Conservation (phyloP, 2,888 invertebrate genomes). For the Agonopterix alstromeriana region DNA sequence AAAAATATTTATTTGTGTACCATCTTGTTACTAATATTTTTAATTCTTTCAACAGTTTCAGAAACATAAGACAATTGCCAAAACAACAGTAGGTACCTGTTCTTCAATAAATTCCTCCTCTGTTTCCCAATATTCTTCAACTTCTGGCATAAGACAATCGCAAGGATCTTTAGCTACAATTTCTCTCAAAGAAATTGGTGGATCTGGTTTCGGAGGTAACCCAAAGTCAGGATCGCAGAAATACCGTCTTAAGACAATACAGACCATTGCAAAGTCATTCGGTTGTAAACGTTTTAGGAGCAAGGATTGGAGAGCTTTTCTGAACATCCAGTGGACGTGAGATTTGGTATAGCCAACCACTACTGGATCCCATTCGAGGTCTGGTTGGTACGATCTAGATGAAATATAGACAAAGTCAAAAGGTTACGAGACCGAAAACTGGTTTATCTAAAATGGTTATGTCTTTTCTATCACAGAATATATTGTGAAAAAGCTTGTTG, state of each 20-base stretch:
- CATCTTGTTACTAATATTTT: no score
- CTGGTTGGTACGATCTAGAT: constrained; percentile 56
- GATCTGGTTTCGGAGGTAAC: constrained; percentile 36
- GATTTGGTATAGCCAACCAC: constrained; percentile 40
- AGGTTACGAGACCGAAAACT: no score
- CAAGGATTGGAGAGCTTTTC: constrained; percentile 47
- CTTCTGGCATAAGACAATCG: constrained; percentile 46
- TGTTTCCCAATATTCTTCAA: constrained; percentile 31
- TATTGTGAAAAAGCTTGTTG: no score
- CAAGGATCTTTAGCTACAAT: constrained; percentile 41
- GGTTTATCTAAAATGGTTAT: no score
- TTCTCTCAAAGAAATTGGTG: constrained; percentile 29
- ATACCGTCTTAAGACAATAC: constrained; percentile 36
- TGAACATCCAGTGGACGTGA: constrained; percentile 62
- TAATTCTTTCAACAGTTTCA: no score
- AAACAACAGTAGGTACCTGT: constrained; percentile 16
- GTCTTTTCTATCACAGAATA: no score
- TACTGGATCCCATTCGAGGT: constrained; percentile 46
- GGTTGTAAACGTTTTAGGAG: constrained; percentile 31
- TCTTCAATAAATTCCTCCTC: constrained; percentile 28
- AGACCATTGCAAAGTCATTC: constrained; percentile 30
- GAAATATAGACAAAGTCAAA: no score
- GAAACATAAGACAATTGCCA: no score
- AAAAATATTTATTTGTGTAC: no score
- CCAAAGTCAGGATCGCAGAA: constrained; percentile 62